These are phyloP conservation scores for Nesometra sesokonis DNA, from an alignment of 35 echinoderm and acorn worm genomes.

Conservation along the genomic window DNA sequence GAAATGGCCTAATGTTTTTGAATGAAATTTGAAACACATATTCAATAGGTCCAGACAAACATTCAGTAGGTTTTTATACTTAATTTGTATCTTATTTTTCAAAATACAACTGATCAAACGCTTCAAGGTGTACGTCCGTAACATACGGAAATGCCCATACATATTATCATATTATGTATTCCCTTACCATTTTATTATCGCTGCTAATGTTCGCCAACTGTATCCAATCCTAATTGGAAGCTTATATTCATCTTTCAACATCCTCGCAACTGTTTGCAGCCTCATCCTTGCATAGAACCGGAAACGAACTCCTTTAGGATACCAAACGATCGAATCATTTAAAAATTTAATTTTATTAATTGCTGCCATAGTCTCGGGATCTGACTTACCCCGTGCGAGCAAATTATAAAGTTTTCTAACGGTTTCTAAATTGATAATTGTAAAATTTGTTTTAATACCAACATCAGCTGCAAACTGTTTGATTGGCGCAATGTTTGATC, in stretches of 20 bases:
- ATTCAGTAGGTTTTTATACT: too few species aligned
- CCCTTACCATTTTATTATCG: neutral
- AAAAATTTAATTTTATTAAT: neutral
- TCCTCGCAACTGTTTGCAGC: neutral
- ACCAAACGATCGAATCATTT: constrained; percentile 4
- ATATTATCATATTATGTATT: too few species aligned
- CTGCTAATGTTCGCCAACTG: neutral
- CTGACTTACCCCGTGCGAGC: neutral
- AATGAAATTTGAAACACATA: too few species aligned
- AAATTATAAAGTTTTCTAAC: neutral
- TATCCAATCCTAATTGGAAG: neutral
- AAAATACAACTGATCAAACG: too few species aligned
- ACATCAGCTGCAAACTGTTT: neutral
- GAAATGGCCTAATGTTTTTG: too few species aligned
- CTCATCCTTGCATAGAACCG: neutral
- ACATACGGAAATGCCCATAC: too few species aligned
- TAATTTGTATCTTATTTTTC: too few species aligned
- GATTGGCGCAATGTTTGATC: constrained; percentile 26
- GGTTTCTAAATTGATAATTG: neutral
- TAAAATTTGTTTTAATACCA: constrained; percentile 2
- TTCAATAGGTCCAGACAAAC: too few species aligned
- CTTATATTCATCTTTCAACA: neutral
- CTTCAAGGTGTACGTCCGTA: too few species aligned
- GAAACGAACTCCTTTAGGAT: neutral
- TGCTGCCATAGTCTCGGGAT: neutral